Conservation (phyloP, 2,113 vertebrate species). For the Cryptoleucopteryx plumbea region DNA sequence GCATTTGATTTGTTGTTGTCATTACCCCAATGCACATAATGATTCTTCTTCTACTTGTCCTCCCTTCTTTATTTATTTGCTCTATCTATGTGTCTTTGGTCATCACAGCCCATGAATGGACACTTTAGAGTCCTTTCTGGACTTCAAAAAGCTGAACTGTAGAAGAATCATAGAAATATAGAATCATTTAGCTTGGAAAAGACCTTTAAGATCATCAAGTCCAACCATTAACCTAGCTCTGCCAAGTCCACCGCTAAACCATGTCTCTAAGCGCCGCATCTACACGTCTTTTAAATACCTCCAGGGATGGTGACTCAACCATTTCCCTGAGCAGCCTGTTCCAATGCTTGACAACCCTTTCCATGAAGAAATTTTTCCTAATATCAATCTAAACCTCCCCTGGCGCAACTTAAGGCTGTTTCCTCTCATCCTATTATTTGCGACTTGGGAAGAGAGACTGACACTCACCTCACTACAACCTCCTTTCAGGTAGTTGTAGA, state of each 20-base stretch:
- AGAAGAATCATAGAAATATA: neutral
- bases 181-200: neutral
- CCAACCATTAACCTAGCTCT: neutral
- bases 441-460: neutral
- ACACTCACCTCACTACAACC: neutral
- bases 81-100: neutral
- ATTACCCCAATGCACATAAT: neutral
- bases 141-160: neutral
- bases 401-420: neutral
- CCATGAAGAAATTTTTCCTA: neutral
- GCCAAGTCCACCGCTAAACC: neutral
- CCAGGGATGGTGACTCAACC: neutral
- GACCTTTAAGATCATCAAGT: neutral
- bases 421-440: neutral
- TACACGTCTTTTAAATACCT: neutral
- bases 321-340: neutral
- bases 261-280: neutral
- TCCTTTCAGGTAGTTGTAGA: neutral
- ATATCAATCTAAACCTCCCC: neutral
- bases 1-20: neutral
- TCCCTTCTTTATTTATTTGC: neutral
- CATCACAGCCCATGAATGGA: neutral
- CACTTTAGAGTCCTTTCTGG: neutral
- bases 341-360: neutral
- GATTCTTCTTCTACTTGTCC: neutral